Evolutionary conservation across 2,113 vertebrate species (phyloP), one percentile per base, ranked within the genome.

Genomic region (Labeo catla): DNA sequence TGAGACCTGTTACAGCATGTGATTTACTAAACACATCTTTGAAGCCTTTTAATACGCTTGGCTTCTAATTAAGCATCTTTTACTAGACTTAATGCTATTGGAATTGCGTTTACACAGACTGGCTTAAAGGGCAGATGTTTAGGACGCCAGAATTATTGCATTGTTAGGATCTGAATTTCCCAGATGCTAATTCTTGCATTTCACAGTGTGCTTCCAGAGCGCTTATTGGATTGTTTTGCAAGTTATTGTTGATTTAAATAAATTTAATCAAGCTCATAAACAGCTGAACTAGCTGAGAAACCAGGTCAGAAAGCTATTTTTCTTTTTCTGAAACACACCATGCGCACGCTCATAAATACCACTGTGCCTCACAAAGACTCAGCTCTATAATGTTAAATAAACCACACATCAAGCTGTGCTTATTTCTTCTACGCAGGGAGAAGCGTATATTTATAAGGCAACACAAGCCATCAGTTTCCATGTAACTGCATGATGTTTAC

Each of bases 311-410:
- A 72, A 72, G 39, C 36, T 8, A 6, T 45, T 12, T 72, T 73
- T 73, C 9, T n/a, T n/a, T 43, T 73, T 73, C 13, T 45, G 19
- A 73, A 73, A 73, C 68, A 45, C 68, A 72, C 19, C 9, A 45
- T 45, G 39, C 9, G 6, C 0, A 43, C 43, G 8, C 70, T 45
- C 70, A 36, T 77, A 54, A 50, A 52, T 54, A 36, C 23, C 74
- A 77, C 8, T 77, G 23, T 19, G 23, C n/a, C 49, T 54, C 49
- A 36, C 15, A 16, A 34, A 34, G 13, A 52, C 74, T 16, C 13
- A 5, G 49, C 49, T 77, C 7, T 77, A 36, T 77, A 77, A 36
- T 34, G 74, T 77, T 77, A 77, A 50, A 77, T 34, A 77, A 73
- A 77, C 74, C 23, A 28, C 23, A 77, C 8, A 77, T 54, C 49